Conservation (phyloP, 2,797 vertebrate genomes). For the Macroramphosus scolopax region DNA sequence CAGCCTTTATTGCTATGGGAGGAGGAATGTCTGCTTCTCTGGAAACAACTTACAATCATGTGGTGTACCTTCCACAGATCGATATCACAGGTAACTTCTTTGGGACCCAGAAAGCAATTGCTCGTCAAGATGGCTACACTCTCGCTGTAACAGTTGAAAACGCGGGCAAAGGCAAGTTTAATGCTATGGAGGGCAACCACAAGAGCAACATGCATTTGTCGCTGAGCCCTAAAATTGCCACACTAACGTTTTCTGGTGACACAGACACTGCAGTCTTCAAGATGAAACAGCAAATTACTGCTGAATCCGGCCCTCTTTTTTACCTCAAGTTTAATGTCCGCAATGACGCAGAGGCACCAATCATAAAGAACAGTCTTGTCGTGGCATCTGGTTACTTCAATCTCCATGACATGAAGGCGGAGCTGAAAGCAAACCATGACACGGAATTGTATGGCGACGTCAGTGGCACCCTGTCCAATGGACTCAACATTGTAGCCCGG, state of each 20-base stretch:
- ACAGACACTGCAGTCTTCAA: conserved; percentile 80
- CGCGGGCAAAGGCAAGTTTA: conserved; percentile 77
- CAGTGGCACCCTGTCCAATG: conserved; percentile 82
- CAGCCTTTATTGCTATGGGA: conserved; percentile 75
- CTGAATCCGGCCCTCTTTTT: conserved; percentile 70
- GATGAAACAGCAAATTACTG: conserved; percentile 79
- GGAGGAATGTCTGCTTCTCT: conserved; percentile 79
- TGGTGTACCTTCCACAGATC: conserved; percentile 73
- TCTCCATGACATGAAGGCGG: conserved; percentile 76
- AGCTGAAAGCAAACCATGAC: conserved; percentile 81
- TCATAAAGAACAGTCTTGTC: conserved; percentile 81
- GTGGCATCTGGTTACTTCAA: conserved; percentile 73
- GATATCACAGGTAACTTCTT: conserved; percentile 75
- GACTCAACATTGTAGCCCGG: conserved; percentile 68
- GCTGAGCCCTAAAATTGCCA: conserved; percentile 66
- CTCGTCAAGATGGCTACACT: conserved; percentile 67
- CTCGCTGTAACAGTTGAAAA: conserved; percentile 71
- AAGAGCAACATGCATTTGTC: conserved; percentile 69
- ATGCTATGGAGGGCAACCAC: conserved; percentile 79
- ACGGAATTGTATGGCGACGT: conserved; percentile 79
- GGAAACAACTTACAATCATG: conserved; percentile 82
- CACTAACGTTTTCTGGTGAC: conserved; percentile 73
- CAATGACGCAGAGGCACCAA: conserved; percentile 80
- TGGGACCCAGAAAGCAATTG: conserved; percentile 74
- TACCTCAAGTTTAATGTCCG: conserved; percentile 75